Evolutionary conservation across 2,888 invertebrate genomes (phyloP).

Genomic region (Himalopsyche kuldschensis): DNA sequence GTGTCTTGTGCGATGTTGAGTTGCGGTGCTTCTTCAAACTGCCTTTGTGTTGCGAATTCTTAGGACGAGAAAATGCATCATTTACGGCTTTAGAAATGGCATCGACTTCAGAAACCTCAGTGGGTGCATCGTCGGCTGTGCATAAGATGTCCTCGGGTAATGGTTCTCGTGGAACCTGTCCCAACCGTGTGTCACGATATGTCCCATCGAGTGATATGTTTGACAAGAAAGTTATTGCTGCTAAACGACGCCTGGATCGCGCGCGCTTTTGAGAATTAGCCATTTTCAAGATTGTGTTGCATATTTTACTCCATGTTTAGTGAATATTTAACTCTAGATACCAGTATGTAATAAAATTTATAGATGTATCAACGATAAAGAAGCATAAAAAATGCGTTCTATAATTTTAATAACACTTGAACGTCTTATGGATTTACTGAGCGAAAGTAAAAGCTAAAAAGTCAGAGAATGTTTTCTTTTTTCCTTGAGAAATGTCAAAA

Average conservation of each 20-base stretch:
- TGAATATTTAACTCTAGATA: not conserved
- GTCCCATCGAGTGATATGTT: constrained; percentile 95
- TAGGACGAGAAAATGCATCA: not conserved
- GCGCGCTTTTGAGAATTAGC: constrained; percentile 45
- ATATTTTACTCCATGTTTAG: not conserved
- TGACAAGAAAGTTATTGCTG: constrained; percentile 90
- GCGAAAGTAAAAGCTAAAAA: not conserved
- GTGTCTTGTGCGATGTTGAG: not conserved
- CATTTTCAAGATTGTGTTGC: not conserved
- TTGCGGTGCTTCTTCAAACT: not conserved
- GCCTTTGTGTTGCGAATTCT: not conserved
- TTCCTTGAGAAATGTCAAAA: not conserved
- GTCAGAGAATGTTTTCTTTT: not conserved
- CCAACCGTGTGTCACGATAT: constrained; percentile 54
- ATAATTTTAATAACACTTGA: not conserved
- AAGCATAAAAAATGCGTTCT: not conserved
- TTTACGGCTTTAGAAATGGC: not conserved
- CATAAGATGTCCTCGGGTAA: not conserved
- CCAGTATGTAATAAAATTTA: not conserved
- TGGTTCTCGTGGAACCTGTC: constrained; percentile 19
- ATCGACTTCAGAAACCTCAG: not conserved
- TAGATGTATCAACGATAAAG: not conserved
- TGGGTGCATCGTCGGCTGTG: not conserved
- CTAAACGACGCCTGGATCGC: constrained; percentile 81
- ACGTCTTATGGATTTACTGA: not conserved